Conservation (phyloP, 2,797 vertebrate genomes). For the Gorsachius magnificus region DNA sequence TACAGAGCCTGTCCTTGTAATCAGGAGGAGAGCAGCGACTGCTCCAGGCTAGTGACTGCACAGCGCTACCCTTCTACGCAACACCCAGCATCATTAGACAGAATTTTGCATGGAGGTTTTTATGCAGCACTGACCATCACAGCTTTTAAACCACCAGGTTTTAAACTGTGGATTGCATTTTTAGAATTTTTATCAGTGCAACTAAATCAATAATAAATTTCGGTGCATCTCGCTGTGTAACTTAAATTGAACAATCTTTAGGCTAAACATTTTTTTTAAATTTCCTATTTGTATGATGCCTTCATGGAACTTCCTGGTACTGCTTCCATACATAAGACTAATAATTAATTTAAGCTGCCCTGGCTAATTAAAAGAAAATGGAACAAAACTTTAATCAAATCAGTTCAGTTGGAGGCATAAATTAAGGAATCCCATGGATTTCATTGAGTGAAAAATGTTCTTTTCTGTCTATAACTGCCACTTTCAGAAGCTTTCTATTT, state of each 20-base stretch:
- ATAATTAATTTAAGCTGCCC: constrained; percentile 13
- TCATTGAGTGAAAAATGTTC: constrained; percentile 38
- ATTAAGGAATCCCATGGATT: not conserved
- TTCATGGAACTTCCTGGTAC: not conserved
- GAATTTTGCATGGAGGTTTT: not conserved
- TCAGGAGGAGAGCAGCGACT: not conserved
- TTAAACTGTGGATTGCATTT: not conserved
- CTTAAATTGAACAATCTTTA: not conserved
- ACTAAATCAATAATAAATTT: not conserved
- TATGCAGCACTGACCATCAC: not conserved
- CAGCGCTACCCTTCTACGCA: not conserved
- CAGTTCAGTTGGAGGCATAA: not conserved
- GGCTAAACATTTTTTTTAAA: not conserved
- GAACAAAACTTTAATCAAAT: constrained; percentile 33
- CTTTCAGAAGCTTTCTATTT: constrained; percentile 3
- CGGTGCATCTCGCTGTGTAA: not conserved
- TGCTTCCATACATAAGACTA: not conserved
- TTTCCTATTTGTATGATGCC: not conserved
- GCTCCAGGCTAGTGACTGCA: not conserved
- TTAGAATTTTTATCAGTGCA: not conserved
- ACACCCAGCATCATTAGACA: not conserved
- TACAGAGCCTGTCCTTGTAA: not conserved
- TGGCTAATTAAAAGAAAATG: constrained; percentile 43
- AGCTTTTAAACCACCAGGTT: not conserved
- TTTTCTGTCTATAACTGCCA: constrained; percentile 28